Base-by-base conservation (phyloP, 2,888 invertebrate species). In the Mylabris sibirica region DNA sequence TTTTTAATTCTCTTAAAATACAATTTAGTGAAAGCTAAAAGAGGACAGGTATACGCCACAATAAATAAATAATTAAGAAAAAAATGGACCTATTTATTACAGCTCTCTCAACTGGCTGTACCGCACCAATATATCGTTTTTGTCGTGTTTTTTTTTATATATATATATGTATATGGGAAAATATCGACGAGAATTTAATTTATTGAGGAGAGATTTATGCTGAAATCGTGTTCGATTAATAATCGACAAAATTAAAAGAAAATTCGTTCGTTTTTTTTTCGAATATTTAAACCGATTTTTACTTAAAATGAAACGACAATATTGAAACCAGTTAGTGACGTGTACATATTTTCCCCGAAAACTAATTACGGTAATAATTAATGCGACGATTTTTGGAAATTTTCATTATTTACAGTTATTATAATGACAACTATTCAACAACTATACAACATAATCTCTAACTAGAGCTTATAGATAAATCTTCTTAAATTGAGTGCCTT, bases 41-140 rank as follows among this genome's bases (percentile, higher is more conserved):
- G 4, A 14, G 11, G 57, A 57, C 4, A 24, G 77, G 77, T 75
- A 75, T 77, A 70, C 71, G 78, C 79, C 11, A 49, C 49, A 57
- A 77, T 81, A 80, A 80, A 81, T 81, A 81, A 80, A 80, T 80
- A 80, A 24, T 57, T 53, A 77, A 79, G 30, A 80, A 81, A 81
- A 81, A 80, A 80, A 80, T 80, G 80, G 79, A 79, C 79, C 81
- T 80, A 81, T 81, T 77, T 81, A 79, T 81, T 81, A 80, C 79
- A 73, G 79, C 76, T 75, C 77, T 72, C 74, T 73, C 73, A 57
- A 57, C 57, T 53, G 49, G 49, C 57, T 57, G 57, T 57, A 57
- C 57, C 22, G 57, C 57, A 57, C 57, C 65, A 64, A 68, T 30
- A 30, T 30, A 30, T 30, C 30, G 30, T 30, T n/a, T n/a, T n/a